A percentile compares a stretch with the other conserved stretches of the same genome.
Evolutionary conservation across 2,113 vertebrate genomes (phyloP).

Genomic region (Osmerus eperlanus): DNA sequence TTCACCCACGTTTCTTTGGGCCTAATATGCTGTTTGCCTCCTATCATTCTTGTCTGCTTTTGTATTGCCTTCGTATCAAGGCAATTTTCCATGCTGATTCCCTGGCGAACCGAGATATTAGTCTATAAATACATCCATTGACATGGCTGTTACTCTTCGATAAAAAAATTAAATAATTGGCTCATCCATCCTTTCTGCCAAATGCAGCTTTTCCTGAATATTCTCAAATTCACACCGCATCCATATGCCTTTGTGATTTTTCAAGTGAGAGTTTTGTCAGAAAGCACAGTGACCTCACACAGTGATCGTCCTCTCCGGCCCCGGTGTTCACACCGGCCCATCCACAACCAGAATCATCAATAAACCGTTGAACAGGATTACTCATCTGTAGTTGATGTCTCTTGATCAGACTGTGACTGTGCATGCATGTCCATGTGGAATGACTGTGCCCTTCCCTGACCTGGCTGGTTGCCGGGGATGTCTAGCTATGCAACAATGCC

Average conservation of each 20-base stretch:
- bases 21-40: neutral
- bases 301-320: slow-evolving; percentile 18
- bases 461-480: slow-evolving; percentile 47
- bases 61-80: neutral
- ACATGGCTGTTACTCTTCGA: neutral
- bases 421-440: slow-evolving; percentile 50
- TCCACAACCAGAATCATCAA: slow-evolving; percentile 40
- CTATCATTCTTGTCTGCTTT: neutral
- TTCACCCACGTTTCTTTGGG: neutral
- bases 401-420: slow-evolving; percentile 43
- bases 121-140: neutral
- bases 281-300: neutral
- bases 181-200: neutral
- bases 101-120: neutral
- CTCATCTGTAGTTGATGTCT: slow-evolving; percentile 64
- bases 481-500: slow-evolving; percentile 45
- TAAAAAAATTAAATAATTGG: neutral
- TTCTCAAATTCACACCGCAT: neutral
- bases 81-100: neutral
- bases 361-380: slow-evolving; percentile 50
- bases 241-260: neutral
- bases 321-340: neutral
- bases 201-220: neutral
- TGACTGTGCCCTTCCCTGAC: slow-evolving; percentile 53
- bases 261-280: neutral